phyloP scores from a whole-genome alignment of 2,113 vertebrate species.

The Cebus imitator region DNA sequence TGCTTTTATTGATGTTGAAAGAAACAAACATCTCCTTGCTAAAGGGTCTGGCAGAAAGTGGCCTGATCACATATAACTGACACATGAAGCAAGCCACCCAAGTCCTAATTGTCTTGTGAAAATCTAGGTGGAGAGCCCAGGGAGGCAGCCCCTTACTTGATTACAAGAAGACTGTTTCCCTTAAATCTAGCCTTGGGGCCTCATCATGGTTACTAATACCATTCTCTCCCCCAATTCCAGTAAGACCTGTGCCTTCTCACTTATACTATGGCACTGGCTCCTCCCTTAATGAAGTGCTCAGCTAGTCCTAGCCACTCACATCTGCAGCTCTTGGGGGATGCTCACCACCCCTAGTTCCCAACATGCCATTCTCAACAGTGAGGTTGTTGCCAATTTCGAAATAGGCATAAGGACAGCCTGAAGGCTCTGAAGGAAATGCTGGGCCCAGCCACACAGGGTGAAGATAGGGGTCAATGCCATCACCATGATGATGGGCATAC shows the following conservation, averaged over 20 bases:
- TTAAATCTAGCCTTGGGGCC: not conserved
- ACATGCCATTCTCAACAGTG: conserved; percentile 75
- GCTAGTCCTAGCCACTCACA: conserved; percentile 60
- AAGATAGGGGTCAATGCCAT: conserved; percentile 63
- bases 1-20: not conserved
- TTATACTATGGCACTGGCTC: not conserved
- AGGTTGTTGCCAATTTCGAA: conserved; percentile 46
- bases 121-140: not conserved
- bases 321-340: conserved; percentile 75
- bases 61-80: not conserved
- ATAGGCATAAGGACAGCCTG: conserved; percentile 64
- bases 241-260: not conserved
- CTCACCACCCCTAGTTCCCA: conserved; percentile 76
- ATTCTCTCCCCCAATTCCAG: not conserved
- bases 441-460: conserved; percentile 35
- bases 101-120: not conserved
- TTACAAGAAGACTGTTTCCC: not conserved
- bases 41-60: not conserved
- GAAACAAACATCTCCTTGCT: not conserved
- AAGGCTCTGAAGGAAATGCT: conserved; percentile 53
- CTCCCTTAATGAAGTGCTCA: conserved; percentile 42
- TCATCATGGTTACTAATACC: not conserved
- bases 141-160: not conserved
- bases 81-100: not conserved
- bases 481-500: conserved; percentile 59